Percentiles rank a stretch among this genome's conserved stretches.
These are phyloP conservation scores for Rotaria socialis DNA, from an alignment of 2,888 invertebrate species.

Conservation along the genomic window DNA sequence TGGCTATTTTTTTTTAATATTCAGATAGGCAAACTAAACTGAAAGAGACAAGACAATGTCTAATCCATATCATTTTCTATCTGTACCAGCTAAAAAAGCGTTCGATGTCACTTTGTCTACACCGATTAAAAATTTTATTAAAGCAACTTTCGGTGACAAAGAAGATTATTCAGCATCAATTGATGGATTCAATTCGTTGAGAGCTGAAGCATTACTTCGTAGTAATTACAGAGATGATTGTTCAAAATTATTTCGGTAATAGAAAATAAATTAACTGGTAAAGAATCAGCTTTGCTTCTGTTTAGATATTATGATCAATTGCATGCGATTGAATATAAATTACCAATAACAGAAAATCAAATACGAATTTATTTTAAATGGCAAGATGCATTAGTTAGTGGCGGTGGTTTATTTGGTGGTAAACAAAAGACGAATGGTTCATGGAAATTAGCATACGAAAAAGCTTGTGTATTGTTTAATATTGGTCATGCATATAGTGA, in stretches of 20 bases:
- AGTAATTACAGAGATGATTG: slow-evolving; percentile 24
- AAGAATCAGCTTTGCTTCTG: slow-evolving; percentile 50
- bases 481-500: slow-evolving; percentile 86
- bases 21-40: background rate
- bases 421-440: slow-evolving; percentile 6
- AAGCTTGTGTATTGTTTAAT: slow-evolving; percentile 88
- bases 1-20: background rate
- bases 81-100: slow-evolving; percentile 44
- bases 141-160: slow-evolving; percentile 40
- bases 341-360: slow-evolving; percentile 81
- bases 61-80: background rate
- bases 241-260: background rate
- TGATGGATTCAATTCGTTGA: slow-evolving; percentile 39
- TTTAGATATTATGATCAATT: slow-evolving; percentile 93
- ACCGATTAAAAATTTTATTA: slow-evolving; percentile 43
- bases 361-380: slow-evolving; percentile 90
- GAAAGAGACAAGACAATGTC: background rate
- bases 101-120: slow-evolving; percentile 41
- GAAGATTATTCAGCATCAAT: slow-evolving; percentile 44
- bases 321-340: slow-evolving; percentile 81
- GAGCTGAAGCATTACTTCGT: slow-evolving; percentile 39
- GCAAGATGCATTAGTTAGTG: slow-evolving; percentile 82
- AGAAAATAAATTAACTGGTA: too few relatives aligned
- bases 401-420: slow-evolving; percentile 42
- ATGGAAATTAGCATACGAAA: slow-evolving; percentile 76